These are phyloP conservation scores for Phalacrocorax carbo DNA, from an alignment of 2,113 vertebrate genomes.

Conservation along the genomic window DNA sequence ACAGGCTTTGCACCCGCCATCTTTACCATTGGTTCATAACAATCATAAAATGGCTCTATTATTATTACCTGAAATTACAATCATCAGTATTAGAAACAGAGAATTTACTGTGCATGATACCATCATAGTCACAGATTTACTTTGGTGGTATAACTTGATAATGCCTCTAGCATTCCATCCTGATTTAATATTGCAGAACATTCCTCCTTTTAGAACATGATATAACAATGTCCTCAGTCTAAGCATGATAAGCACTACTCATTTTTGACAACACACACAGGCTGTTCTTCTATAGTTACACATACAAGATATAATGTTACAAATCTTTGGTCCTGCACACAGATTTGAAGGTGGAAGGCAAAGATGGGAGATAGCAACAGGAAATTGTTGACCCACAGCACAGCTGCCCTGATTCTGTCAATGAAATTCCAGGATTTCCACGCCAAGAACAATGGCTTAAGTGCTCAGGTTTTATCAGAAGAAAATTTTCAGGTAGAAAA, in stretches of 20 bases:
- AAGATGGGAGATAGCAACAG: not conserved
- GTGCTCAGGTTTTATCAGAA: not conserved
- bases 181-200: not conserved
- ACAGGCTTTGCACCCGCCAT: conserved; percentile 93
- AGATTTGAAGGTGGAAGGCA: not conserved
- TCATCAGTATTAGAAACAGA: not conserved
- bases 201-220: not conserved
- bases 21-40: conserved; percentile 91
- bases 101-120: not conserved
- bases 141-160: not conserved
- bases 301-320: not conserved
- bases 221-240: not conserved
- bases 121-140: not conserved
- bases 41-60: conserved; percentile 94
- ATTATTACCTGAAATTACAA: conserved; percentile 87
- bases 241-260: not conserved
- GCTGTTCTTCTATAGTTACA: not conserved
- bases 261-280: not conserved
- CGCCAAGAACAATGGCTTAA: not conserved
- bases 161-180: not conserved
- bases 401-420: not conserved
- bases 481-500: not conserved
- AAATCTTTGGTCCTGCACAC: not conserved
- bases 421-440: not conserved
- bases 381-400: not conserved